These are phyloP conservation scores for Chloromyia formosa DNA, from an alignment of 2,888 invertebrate species.

Conservation along the genomic window DNA sequence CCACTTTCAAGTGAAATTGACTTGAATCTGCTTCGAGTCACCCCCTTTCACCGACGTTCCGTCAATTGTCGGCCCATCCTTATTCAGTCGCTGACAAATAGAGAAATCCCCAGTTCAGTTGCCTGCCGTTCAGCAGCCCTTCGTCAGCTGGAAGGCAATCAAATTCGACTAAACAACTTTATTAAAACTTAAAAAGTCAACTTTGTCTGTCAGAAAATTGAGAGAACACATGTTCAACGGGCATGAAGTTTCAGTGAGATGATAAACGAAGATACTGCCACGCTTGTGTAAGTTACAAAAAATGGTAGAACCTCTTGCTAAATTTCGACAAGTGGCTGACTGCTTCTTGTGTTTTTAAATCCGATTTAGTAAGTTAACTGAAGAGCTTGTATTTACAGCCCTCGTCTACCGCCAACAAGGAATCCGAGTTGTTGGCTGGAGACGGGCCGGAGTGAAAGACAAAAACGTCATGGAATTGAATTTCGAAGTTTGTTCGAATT, in stretches of 20 bases:
- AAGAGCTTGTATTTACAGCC: too few species aligned
- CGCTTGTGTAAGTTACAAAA: neutral
- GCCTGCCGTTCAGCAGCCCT: neutral
- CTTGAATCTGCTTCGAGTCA: neutral
- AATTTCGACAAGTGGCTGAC: slow-evolving; percentile 23
- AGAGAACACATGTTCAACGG: slow-evolving; percentile 29
- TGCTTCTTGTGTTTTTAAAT: slow-evolving; percentile 24
- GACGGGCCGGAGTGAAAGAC: neutral
- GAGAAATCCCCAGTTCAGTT: slow-evolving; percentile 5
- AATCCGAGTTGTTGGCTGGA: neutral
- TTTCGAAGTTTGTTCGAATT: slow-evolving; percentile 29
- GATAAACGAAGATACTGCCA: neutral
- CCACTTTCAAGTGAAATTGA: neutral
- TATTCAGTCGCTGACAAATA: neutral
- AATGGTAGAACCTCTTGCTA: neutral
- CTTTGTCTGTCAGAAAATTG: slow-evolving; percentile 21
- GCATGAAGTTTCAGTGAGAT: slow-evolving; percentile 24
- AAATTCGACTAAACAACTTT: slow-evolving; percentile 31
- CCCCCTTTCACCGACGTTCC: too few species aligned
- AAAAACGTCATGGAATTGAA: slow-evolving; percentile 28
- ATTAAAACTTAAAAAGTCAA: slow-evolving; percentile 38
- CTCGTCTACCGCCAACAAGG: too few species aligned
- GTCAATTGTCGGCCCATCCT: neutral
- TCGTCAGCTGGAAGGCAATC: slow-evolving; percentile 15
- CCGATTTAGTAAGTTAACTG: slow-evolving; percentile 23